Base-by-base conservation (phyloP, 2,888 invertebrate genomes). In the Anodontia alba region DNA sequence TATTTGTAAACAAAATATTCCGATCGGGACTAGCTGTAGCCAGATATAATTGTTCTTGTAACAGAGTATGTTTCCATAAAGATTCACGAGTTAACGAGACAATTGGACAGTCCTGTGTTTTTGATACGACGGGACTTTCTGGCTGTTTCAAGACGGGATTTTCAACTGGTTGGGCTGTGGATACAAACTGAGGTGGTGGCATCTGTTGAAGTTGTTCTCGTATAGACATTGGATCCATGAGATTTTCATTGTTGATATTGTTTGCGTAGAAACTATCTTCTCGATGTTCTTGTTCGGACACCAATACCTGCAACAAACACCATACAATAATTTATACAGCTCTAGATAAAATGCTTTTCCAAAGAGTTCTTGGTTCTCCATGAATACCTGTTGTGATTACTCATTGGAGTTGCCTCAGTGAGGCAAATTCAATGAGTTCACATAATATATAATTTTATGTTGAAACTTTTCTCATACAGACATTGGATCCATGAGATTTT, bases 281-380 rank as follows among this genome's bases (percentile, higher is more conserved):
- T 20, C 87, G 51, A 31, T 88, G 89, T 73, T 88, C 90, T 62
- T 90, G 90, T 73, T 91, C 91, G 8, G 91, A 91, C 15, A 90
- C 87, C 49, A 90, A 69, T 10, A 91, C 90, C 90, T 91, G 74
- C 42, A 81, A 69, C 38, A 38, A 38, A 38, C 12, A n/a, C n/a
- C n/a, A n/a, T n/a, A 12, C n/a, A n/a, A n/a, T n/a, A n/a, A n/a
- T n/a, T n/a, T n/a, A n/a, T n/a, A n/a, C n/a, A n/a, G n/a, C n/a
- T n/a, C n/a, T n/a, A n/a, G n/a, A n/a, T n/a, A n/a, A n/a, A n/a
- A n/a, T n/a, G n/a, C n/a, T n/a, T n/a, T n/a, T n/a, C n/a, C n/a
- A n/a, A n/a, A n/a, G n/a, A n/a, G n/a, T n/a, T n/a, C n/a, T n/a
- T n/a, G n/a, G n/a, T n/a, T n/a, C n/a, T n/a, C n/a, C n/a, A n/a